Evolutionary conservation across 2,797 vertebrate genomes (phyloP), one percentile per base, ranked within the genome.

Genomic region (Anguilla anguilla): DNA sequence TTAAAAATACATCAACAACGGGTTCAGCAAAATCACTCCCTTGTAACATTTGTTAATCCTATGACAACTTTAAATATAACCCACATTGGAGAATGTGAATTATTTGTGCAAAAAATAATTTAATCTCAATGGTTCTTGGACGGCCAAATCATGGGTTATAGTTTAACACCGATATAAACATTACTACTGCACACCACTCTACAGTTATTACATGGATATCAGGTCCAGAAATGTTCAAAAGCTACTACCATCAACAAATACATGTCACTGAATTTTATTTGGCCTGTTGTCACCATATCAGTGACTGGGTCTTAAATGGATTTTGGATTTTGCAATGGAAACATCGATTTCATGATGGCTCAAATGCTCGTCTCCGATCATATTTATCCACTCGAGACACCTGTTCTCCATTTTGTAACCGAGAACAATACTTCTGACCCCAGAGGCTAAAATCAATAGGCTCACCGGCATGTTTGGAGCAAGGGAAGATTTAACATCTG

Each of bases 331-430:
- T 35, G 28, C 69, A 19, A 43, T 19, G 17, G 39, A 79, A 79
- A 46, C 35, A 64, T 84, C 64, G 53, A 59, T 83, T 64, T 39
- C 74, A 39, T 22, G 10, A 43, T 79, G 74, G 74, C 35, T 22
- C 74, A 51, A 22, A 64, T 19, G 51, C 31, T 53, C 55, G 25
- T 5, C 59, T n/a, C n/a, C 5, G 46, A 83, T 72, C 64, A 28
- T 39, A 25, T 64, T 64, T 57, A 35, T 55, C 61, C 64, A 85
- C 49, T 35, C 22, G n/a, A 31, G 49, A 85, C 67, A 13, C 11
- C 51, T 79, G 49, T 61, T 87, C 74, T 79, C 83, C 17, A 79
- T 79, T 79, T 59, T 77, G 9, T 85, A 88, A 64, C 28, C 55
- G 28, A 77, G 49, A 77, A 74, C 43, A 53, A 72, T 57, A 88